A percentile compares a stretch with the other conserved stretches of the same genome.
These are phyloP conservation scores for Pagrus major DNA, from an alignment of 2,113 vertebrate genomes.

Conservation along the genomic window DNA sequence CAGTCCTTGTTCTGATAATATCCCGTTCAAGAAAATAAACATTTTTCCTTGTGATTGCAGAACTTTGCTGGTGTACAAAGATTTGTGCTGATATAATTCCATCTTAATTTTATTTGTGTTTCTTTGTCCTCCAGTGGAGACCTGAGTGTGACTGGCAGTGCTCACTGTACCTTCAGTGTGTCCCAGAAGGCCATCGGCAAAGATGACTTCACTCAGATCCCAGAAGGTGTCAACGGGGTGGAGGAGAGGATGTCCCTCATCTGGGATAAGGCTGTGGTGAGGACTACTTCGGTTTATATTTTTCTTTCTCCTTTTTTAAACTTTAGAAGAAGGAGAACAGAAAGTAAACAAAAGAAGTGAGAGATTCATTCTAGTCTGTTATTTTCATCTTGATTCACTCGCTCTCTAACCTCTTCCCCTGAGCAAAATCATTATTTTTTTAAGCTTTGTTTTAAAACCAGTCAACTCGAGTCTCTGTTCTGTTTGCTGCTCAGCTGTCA, in stretches of 20 bases:
- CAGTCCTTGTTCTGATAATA: slow-evolving; percentile 11
- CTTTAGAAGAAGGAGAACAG: neutral
- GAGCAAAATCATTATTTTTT: neutral
- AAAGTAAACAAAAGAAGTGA: neutral
- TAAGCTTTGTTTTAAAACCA: neutral
- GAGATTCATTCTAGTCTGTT: neutral
- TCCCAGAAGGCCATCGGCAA: slow-evolving; percentile 99
- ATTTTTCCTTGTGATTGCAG: slow-evolving; percentile 2
- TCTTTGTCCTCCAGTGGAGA: slow-evolving; percentile 87
- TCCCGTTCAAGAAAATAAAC: slow-evolving; percentile 29
- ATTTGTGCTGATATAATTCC: neutral
- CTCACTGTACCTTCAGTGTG: slow-evolving; percentile 97
- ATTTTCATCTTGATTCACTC: neutral
- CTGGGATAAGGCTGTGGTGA: slow-evolving; percentile 99
- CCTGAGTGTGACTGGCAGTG: slow-evolving; percentile 93
- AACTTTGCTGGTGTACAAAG: neutral
- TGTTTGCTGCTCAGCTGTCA: neutral
- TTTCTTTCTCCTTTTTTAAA: neutral
- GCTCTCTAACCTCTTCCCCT: neutral
- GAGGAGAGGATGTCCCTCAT: slow-evolving; percentile 97
- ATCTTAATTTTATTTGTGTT: slow-evolving; percentile 9
- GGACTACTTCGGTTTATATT: slow-evolving; percentile 43
- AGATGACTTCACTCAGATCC: slow-evolving; percentile 97
- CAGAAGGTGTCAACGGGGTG: slow-evolving; percentile 95
- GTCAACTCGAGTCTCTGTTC: neutral